Conservation (phyloP, 2,113 vertebrate species). For the Mus pahari region DNA sequence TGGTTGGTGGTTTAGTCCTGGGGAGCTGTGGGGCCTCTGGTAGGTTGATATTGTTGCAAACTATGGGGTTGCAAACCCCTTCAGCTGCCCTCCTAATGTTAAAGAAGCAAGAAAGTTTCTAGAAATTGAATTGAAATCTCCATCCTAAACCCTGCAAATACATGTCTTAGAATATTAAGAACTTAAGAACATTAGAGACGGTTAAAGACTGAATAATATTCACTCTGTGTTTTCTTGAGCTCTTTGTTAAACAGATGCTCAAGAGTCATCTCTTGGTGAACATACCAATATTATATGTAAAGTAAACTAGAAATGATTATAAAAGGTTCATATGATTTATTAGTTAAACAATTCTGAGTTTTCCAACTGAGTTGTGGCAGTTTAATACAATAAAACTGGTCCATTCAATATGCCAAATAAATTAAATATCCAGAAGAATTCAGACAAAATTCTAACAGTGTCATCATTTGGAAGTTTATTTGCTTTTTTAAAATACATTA, state of each 20-base stretch:
- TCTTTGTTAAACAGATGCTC: not conserved
- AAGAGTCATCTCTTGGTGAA: not conserved
- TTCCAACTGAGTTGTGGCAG: not conserved
- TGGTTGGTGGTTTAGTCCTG: too few relatives aligned
- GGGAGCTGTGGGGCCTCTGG: too few relatives aligned
- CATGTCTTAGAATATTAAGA: not conserved
- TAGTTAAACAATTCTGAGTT: not conserved
- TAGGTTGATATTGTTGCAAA: too few relatives aligned
- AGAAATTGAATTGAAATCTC: not conserved
- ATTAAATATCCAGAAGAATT: not conserved
- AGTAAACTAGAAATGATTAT: not conserved
- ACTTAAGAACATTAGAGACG: not conserved
- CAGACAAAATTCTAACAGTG: not conserved
- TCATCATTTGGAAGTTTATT: not conserved
- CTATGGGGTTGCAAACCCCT: too few relatives aligned
- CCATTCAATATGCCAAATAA: not conserved
- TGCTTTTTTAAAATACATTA: not conserved
- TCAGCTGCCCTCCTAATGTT: not conserved
- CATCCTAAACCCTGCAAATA: not conserved
- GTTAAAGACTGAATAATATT: not conserved
- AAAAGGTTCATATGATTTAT: not conserved
- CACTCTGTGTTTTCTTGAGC: not conserved
- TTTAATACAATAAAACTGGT: not conserved
- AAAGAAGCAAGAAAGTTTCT: not conserved
- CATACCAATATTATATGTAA: not conserved